Evolutionary conservation across 2,113 vertebrate genomes (phyloP).

Genomic region (Thymallus thymallus): DNA sequence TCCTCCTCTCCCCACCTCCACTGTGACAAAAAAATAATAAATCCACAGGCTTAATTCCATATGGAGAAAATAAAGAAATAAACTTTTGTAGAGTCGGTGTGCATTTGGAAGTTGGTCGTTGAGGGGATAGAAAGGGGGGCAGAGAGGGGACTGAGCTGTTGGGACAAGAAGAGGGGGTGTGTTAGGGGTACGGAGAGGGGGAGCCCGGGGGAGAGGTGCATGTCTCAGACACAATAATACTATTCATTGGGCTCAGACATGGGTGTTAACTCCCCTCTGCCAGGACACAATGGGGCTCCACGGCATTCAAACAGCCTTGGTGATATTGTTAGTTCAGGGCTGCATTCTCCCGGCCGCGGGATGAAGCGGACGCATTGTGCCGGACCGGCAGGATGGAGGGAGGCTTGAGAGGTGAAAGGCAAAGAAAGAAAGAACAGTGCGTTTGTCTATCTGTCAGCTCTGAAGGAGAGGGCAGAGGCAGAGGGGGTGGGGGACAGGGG

Average conservation of each 20-base stretch:
- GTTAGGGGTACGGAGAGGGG: conserved; percentile 18
- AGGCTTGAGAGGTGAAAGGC: conserved; percentile 73
- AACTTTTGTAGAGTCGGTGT: conserved; percentile 51
- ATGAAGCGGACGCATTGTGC: conserved; percentile 79
- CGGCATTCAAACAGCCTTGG: conserved; percentile 76
- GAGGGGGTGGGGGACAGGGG: conserved; percentile 51
- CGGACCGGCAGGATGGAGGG: conserved; percentile 70
- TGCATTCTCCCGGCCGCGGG: conserved; percentile 73
- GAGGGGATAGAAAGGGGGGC: conserved; percentile 4
- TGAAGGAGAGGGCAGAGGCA: conserved; percentile 56
- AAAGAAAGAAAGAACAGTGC: conserved; percentile 73
- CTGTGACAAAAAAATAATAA: conserved; percentile 41
- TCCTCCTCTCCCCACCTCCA: conserved; percentile 23
- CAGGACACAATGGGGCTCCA: conserved; percentile 81
- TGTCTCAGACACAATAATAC: conserved; percentile 86
- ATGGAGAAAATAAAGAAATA: conserved; percentile 61
- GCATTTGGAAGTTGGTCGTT: conserved; percentile 49
- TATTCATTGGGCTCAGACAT: conserved; percentile 82
- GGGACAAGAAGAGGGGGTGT: conserved; percentile 49
- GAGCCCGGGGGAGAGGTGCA: conserved; percentile 64
- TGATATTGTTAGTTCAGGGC: conserved; percentile 81
- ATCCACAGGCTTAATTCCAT: conserved; percentile 48
- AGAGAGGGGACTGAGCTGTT: conserved; percentile 41
- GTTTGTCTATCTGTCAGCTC: conserved; percentile 76
- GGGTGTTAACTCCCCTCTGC: conserved; percentile 83